Conservation (phyloP, 2,797 vertebrate genomes). For the Pangasius larnaudii region DNA sequence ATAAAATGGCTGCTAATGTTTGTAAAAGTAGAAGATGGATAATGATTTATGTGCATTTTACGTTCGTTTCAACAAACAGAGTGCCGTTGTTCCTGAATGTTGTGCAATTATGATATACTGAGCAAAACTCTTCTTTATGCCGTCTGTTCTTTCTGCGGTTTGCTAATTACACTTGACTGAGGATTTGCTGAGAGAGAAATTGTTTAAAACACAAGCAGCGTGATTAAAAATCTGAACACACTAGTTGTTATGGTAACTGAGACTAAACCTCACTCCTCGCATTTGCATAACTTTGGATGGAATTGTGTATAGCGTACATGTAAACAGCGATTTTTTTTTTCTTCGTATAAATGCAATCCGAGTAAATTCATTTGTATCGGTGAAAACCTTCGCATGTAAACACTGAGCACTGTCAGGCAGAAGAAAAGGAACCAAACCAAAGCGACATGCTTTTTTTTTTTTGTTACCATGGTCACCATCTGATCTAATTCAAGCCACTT, state of each 20-base stretch:
- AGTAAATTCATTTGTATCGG: neutral
- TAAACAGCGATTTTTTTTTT: neutral
- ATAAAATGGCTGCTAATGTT: neutral
- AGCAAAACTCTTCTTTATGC: neutral
- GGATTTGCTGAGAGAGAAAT: neutral
- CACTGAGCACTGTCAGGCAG: neutral
- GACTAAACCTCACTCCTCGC: neutral
- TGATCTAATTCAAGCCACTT: neutral
- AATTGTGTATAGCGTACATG: neutral
- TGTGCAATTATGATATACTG: neutral
- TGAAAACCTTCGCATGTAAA: neutral
- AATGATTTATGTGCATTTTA: neutral
- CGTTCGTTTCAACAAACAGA: neutral
- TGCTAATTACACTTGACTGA: neutral
- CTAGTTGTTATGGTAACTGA: neutral
- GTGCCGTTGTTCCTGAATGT: neutral
- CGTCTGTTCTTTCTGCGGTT: neutral
- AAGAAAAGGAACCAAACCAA: neutral
- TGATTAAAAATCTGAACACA: neutral
- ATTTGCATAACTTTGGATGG: neutral
- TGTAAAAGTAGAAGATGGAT: neutral
- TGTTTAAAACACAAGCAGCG: neutral
- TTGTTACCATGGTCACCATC: conserved; percentile 32
- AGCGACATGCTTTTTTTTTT: neutral
- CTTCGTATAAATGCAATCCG: neutral